Conservation (phyloP, 2,797 vertebrate species). For the Lepilemur ruficaudatus region DNA sequence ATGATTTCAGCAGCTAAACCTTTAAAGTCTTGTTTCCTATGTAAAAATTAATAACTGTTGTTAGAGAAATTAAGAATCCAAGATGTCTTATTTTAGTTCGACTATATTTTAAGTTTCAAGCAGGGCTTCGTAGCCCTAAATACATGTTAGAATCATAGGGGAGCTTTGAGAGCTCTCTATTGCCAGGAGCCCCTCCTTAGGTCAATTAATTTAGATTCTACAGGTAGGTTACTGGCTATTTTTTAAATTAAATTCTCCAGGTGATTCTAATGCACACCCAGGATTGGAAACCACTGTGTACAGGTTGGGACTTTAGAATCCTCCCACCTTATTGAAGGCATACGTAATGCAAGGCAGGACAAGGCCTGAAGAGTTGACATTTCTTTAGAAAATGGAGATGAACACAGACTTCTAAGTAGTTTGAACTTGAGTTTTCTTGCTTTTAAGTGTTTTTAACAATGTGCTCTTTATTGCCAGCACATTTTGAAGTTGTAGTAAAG, state of each 20-base stretch:
- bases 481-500: background rate
- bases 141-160: background rate
- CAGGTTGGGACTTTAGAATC: background rate
- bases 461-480: background rate
- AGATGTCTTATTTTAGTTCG: background rate
- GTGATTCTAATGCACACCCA: background rate
- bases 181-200: accelerated
- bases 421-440: constrained; percentile 13
- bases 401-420: background rate
- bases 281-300: background rate
- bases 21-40: background rate
- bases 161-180: background rate
- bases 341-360: background rate
- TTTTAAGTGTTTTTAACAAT: background rate
- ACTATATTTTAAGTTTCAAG: background rate
- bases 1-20: background rate
- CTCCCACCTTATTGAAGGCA: background rate
- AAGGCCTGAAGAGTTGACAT: accelerated
- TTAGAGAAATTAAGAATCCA: background rate
- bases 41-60: background rate
- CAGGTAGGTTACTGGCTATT: background rate
- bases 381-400: background rate
- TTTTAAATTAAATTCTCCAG: background rate
- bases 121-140: background rate
- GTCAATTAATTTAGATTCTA: background rate